Base-by-base conservation (phyloP, 2,888 invertebrate genomes). In the Phragmatobia fuliginosa region DNA sequence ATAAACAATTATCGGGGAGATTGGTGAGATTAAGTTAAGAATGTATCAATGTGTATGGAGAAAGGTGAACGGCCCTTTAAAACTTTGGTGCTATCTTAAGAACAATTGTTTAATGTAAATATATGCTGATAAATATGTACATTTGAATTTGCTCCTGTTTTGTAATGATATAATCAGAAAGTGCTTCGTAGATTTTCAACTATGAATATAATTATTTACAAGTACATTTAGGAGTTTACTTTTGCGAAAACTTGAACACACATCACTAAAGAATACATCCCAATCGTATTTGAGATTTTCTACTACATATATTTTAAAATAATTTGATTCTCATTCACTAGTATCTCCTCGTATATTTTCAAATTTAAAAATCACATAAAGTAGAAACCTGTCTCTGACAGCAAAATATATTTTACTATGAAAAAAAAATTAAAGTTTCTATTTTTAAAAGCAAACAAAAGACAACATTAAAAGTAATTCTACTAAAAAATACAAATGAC, bases 1-100 rank as follows among this genome's bases (percentile, higher is more conserved):
- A 59, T 56, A 68, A 70, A 70, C 61, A 61, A 73, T 81, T 81
- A 77, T 80, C 68, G 62, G 64, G n/a, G 61, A 62, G 36, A 59
- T 67, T 28, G 41, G 21, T 63, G 3, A 71, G 61, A 75, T 68
- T 62, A 63, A 72, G 72, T 72, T 77, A 77, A 59, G 41, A 66
- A 21, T 63, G 36, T 61, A 73, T 45, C 69, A 73, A 82, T 77
- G 59, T 32, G 36, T 64, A 59, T 59, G 68, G 41, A 31, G 63
- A 73, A 70, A 66, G 73, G 70, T 75, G 32, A 72, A 62, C 58
- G 73, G 67, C 64, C 72, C 60, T 38, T 25, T 16, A 56, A 31
- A 18, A n/a, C 60, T 18, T 16, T 60, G 33, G 21, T 31, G 11
- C 31, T 31, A n/a, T 63, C 21, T 63, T 63, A 31, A 16, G 38